Percentiles rank a stretch among this genome's conserved stretches.
phyloP scores from a whole-genome alignment of 2,797 vertebrate species.

The Neostethus bicornis region DNA sequence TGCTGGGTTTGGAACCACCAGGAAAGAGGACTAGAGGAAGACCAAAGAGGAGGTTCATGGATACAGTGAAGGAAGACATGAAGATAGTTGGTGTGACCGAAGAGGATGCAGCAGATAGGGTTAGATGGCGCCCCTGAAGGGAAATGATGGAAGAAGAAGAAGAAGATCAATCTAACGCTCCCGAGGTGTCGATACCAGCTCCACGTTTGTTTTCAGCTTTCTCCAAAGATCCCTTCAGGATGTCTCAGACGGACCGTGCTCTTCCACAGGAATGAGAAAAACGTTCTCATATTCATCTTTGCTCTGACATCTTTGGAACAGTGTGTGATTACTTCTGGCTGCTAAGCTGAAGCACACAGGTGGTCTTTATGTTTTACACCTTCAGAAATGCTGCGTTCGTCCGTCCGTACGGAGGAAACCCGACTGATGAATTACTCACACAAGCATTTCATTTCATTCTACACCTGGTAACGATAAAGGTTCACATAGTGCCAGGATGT shows the following conservation, averaged over 20 bases:
- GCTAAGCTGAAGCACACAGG: slow-evolving; percentile 36
- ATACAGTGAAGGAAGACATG: too few species aligned
- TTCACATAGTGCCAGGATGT: slow-evolving; percentile 18
- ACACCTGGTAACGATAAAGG: slow-evolving; percentile 63
- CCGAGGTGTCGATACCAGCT: too few species aligned
- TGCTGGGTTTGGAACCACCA: too few species aligned
- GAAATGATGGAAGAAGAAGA: too few species aligned
- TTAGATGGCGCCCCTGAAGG: too few species aligned
- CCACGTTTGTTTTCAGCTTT: too few species aligned
- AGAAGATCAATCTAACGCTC: too few species aligned
- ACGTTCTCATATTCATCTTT: slow-evolving; percentile 25
- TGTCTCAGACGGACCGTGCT: slow-evolving; percentile 1
- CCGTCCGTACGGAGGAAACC: slow-evolving; percentile 30
- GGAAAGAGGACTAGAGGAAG: too few species aligned
- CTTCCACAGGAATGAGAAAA: neutral
- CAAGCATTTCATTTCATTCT: slow-evolving; percentile 49
- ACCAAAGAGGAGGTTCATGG: too few species aligned
- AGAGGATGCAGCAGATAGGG: too few species aligned
- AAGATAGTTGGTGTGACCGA: too few species aligned
- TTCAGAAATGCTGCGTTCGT: slow-evolving; percentile 25
- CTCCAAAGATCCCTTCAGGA: too few species aligned
- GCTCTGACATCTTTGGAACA: slow-evolving; percentile 21
- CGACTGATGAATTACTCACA: slow-evolving; percentile 51
- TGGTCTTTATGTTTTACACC: slow-evolving; percentile 50
- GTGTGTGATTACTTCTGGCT: slow-evolving; percentile 22